Conservation (phyloP, 1,140 invertebrate species). For the Nixonia krombeini region DNA sequence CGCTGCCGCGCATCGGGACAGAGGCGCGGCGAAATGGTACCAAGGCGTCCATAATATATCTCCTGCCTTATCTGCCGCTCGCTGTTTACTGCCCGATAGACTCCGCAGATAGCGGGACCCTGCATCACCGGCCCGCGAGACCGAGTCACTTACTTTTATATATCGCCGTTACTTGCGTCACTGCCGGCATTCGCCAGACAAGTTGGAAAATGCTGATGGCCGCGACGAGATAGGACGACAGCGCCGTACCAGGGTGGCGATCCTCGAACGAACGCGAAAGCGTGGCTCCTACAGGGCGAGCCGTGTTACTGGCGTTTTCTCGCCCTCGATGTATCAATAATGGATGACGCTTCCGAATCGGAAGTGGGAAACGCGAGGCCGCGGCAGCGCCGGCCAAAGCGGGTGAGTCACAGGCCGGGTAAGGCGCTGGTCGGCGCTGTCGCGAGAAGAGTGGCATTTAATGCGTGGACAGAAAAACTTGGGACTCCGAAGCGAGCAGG, state of each 20-base stretch:
- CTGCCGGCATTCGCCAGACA: conserved; percentile 53
- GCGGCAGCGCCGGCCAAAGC: conserved; percentile 32
- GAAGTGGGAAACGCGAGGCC: conserved; percentile 35
- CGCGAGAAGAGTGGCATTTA: conserved; percentile 47
- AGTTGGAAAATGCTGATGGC: conserved; percentile 54
- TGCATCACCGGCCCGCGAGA: conserved; percentile 57
- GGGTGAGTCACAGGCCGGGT: conserved; percentile 40
- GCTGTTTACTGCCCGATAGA: conserved; percentile 72
- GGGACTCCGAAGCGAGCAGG: conserved; percentile 40
- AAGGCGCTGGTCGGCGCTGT: conserved; percentile 38
- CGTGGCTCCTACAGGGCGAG: too few relatives aligned
- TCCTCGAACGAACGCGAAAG: neutral
- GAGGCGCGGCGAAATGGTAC: conserved; percentile 43
- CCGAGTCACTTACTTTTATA: conserved; percentile 65
- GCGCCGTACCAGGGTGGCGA: conserved; percentile 3
- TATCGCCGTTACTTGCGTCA: conserved; percentile 58
- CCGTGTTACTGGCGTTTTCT: too few relatives aligned
- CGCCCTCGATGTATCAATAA: conserved; percentile 44
- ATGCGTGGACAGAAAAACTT: conserved; percentile 48
- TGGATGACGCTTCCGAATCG: conserved; percentile 39
- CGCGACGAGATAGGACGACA: conserved; percentile 34
- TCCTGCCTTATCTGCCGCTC: conserved; percentile 69
- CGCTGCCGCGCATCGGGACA: conserved; percentile 17
- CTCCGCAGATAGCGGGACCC: conserved; percentile 66
- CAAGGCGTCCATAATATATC: conserved; percentile 69